Percentiles rank a stretch among this genome's conserved stretches.
phyloP scores from a whole-genome alignment of 2,888 invertebrate genomes.

The Bugula neritina region DNA sequence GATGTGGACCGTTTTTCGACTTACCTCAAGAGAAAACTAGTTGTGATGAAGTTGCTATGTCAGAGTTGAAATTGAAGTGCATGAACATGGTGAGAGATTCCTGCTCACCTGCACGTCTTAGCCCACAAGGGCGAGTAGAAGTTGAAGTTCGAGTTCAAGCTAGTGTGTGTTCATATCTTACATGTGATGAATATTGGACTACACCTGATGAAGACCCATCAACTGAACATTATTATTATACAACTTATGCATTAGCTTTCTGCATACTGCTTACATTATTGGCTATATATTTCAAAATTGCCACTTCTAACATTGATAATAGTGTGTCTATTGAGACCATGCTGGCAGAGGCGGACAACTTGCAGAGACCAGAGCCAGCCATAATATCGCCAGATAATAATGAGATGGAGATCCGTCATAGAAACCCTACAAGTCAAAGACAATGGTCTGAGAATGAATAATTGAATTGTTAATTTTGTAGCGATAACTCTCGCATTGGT shows the following conservation, averaged over 20 bases:
- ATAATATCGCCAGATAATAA: not conserved
- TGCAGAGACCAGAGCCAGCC: slow-evolving; percentile 12
- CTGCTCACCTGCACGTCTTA: not conserved
- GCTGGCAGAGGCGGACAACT: not conserved
- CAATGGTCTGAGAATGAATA: slow-evolving; percentile 24
- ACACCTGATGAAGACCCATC: not conserved
- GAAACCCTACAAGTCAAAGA: not conserved
- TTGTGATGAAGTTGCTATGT: not conserved
- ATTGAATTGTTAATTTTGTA: not conserved
- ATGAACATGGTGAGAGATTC: slow-evolving; percentile 10
- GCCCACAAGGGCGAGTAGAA: not conserved
- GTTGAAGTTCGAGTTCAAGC: slow-evolving; percentile 1
- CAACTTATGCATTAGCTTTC: not conserved
- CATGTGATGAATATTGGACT: slow-evolving; percentile 21
- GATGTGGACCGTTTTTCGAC: not conserved
- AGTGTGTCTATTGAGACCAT: slow-evolving; percentile 9
- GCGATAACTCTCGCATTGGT: too few species aligned
- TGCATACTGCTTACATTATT: not conserved
- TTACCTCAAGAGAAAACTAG: not conserved
- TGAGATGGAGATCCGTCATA: slow-evolving; percentile 7
- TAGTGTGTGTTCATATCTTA: slow-evolving; percentile 14
- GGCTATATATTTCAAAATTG: slow-evolving; percentile 10
- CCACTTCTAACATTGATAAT: slow-evolving; percentile 5
- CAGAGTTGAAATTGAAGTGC: not conserved
- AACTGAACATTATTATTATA: slow-evolving; percentile 1